Conservation (phyloP, 2,888 invertebrate genomes). For the Biston betularia region DNA sequence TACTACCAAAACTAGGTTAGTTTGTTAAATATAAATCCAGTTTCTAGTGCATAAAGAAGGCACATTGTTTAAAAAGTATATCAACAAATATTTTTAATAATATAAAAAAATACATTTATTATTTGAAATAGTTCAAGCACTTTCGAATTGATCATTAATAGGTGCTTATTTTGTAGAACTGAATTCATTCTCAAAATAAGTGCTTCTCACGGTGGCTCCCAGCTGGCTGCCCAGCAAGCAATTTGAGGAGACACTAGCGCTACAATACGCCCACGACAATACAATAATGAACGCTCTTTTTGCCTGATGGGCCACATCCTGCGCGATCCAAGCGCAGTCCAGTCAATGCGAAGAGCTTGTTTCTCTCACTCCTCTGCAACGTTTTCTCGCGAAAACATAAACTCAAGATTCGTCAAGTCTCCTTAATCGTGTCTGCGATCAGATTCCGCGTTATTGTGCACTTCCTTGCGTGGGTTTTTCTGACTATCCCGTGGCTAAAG, state of each 20-base stretch:
- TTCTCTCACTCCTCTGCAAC: constrained; percentile 59
- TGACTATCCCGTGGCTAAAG: constrained; percentile 37
- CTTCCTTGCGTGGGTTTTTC: constrained; percentile 70
- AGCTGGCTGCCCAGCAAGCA: constrained; percentile 48
- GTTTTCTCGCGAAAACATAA: constrained; percentile 48
- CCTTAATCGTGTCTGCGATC: constrained; percentile 55
- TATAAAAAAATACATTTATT: not conserved
- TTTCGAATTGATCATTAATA: not conserved
- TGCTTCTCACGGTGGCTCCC: constrained; percentile 60
- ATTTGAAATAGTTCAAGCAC: not conserved
- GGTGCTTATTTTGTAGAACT: not conserved
- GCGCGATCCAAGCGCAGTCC: constrained; percentile 74
- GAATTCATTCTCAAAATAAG: constrained; percentile 34
- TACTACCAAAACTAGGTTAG: constrained; percentile 42
- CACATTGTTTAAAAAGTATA: not conserved
- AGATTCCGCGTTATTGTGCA: constrained; percentile 60
- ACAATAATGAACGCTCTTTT: constrained; percentile 82
- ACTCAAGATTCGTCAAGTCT: constrained; percentile 45
- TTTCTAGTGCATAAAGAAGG: not conserved
- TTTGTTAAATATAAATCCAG: not conserved
- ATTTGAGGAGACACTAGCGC: constrained; percentile 75
- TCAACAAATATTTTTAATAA: not conserved
- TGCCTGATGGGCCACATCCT: constrained; percentile 82
- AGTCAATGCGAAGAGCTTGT: constrained; percentile 79
- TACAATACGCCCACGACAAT: constrained; percentile 83